Evolutionary conservation across 1,140 invertebrate species (phyloP).

Genomic region (Drosophila bipectinata): DNA sequence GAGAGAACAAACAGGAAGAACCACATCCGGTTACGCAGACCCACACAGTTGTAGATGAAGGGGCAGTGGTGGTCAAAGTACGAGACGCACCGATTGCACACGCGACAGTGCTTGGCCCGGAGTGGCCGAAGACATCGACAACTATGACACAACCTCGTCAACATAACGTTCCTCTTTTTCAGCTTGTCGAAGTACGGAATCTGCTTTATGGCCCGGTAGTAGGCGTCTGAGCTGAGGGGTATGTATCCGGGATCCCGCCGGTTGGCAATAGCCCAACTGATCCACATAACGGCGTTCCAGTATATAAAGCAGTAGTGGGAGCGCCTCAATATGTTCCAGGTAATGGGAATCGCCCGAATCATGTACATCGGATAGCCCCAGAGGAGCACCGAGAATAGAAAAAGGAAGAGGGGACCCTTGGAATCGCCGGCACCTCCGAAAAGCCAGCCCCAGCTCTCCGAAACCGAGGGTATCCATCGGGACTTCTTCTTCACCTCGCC

Average conservation of each 20-base stretch:
- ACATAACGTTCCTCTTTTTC: conserved; percentile 93
- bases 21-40: conserved; percentile 93
- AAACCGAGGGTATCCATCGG: conserved; percentile 93
- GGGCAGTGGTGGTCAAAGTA: conserved; percentile 98
- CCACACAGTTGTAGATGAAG: conserved; percentile 97
- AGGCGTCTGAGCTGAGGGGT: conserved; percentile 94
- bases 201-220: conserved; percentile 94
- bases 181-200: conserved; percentile 95
- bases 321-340: conserved; percentile 92
- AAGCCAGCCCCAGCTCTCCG: conserved; percentile 94
- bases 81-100: conserved; percentile 95
- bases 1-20: conserved; percentile 95
- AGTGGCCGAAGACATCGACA: conserved; percentile 94
- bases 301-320: conserved; percentile 96
- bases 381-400: conserved; percentile 92
- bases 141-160: conserved; percentile 94
- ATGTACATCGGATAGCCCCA: conserved; percentile 98
- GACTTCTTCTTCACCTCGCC: conserved; percentile 91
- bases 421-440: conserved; percentile 95
- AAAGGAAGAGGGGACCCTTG: conserved; percentile 93
- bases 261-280: conserved; percentile 95
- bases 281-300: conserved; percentile 96
- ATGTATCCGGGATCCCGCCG: conserved; percentile 95
- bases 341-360: conserved; percentile 93
- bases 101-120: conserved; percentile 95